Evolutionary conservation across 2,797 vertebrate genomes (phyloP).

Genomic region (Merluccius polli): DNA sequence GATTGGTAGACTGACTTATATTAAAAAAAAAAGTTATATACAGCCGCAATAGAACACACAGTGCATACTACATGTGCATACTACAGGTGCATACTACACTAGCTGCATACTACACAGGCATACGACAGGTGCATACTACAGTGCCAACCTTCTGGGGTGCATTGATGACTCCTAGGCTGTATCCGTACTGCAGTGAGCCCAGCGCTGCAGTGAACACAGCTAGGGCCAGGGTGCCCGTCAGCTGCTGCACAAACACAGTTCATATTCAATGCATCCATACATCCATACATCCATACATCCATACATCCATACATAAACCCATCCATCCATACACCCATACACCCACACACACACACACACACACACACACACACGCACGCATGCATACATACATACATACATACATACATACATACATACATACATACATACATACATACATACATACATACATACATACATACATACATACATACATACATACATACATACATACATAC

Average conservation of each 20-base stretch:
- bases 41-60: too few relatives aligned
- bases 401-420: too few relatives aligned
- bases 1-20: not conserved
- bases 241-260: slow-evolving; percentile 62
- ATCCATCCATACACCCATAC: slow-evolving; percentile 17
- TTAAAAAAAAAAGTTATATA: too few relatives aligned
- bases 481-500: not conserved
- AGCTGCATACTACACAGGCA: too few relatives aligned
- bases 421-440: not conserved
- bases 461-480: not conserved
- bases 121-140: not conserved
- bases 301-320: slow-evolving; percentile 9
- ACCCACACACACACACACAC: not conserved
- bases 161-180: slow-evolving; percentile 93
- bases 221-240: slow-evolving; percentile 80
- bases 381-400: not conserved
- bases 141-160: slow-evolving; percentile 84
- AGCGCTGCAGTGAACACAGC: slow-evolving; percentile 83
- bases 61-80: too few relatives aligned
- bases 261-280: not conserved
- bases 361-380: not conserved
- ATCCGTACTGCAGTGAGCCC: slow-evolving; percentile 91
- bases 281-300: not conserved
- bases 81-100: too few relatives aligned
- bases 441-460: slow-evolving; percentile 34